Conservation (phyloP, 1,140 invertebrate genomes). For the Philotrypesis tridentata region DNA sequence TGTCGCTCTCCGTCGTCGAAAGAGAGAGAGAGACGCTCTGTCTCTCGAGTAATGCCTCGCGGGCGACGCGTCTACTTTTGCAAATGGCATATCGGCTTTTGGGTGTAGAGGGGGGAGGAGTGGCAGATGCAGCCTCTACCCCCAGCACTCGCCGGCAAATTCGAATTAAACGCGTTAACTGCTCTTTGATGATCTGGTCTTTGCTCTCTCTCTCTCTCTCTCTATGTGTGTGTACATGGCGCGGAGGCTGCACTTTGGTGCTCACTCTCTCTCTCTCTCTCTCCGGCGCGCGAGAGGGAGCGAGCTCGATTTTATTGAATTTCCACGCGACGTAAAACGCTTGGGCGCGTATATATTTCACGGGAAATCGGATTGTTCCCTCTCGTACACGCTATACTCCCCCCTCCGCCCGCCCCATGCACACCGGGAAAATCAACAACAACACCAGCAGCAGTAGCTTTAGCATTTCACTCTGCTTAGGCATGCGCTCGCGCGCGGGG, state of each 20-base stretch:
- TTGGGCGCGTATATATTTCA: no score
- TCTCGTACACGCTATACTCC: no score
- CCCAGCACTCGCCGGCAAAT: neutral
- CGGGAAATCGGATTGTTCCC: no score
- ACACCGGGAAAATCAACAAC: neutral
- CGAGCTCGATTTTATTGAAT: neutral
- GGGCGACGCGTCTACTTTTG: neutral
- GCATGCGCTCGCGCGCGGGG: neutral
- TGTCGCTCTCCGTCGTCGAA: no score
- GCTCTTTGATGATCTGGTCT: neutral
- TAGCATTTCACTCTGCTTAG: neutral
- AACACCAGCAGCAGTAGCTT: neutral
- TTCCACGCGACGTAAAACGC: no score
- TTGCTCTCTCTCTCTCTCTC: no score
- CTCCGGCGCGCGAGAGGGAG: no score
- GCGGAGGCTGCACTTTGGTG: no score
- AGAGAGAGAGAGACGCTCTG: neutral
- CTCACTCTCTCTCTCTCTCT: no score
- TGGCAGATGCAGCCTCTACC: neutral
- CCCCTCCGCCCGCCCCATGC: no score
- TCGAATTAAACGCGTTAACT: neutral
- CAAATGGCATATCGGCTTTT: conserved; percentile 23
- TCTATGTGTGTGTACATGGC: no score
- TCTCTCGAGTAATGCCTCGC: neutral
- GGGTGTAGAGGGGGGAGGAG: no score